Evolutionary conservation across 37 sponge, comb jelly and placozoan species (phyloP), one percentile per base, ranked within the genome.

Genomic region (Cladorhizidae sp.): DNA sequence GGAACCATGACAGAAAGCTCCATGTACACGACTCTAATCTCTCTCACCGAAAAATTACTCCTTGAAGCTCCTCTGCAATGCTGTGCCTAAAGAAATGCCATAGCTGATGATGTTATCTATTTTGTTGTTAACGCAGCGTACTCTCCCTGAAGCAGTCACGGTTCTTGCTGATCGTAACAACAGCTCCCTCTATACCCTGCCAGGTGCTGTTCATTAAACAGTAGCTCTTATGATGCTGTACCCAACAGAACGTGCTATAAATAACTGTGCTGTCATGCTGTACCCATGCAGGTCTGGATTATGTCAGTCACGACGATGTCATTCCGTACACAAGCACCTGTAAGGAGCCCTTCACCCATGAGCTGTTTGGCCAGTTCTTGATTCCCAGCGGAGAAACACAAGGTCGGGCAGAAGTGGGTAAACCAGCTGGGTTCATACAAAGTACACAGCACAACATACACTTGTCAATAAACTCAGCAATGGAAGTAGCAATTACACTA

Each of bases 281-380:
- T 45, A 9, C 49, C 5, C 49, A 12, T 45, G 49, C 49, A 87
- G 99, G 99, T 0, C 57, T 98, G 26, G 99, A 98, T 73, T 98
- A 98, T 81, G 90, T 95, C 40, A 86, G 78, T 39, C 99, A 98
- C 63, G 96, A 98, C 43, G 96, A 98, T 56, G 76, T 98, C 40
- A 79, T 95, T 0, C 99, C 99, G 0, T 98, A 96, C 70, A 78
- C 83, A 32, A 70, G 76, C 41, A 93, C 87, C 40, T 52, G 72
- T 20, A 32, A 39, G 38, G 87, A 95, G 14, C 87, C 89, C 0
- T 88, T 98, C 61, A 81, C 86, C 15, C 99, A 98, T 68, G 81
- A 94, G 57, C 87, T 98, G 40, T 98, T 93, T 63, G 37, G 57
- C 3, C 89, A 93, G 74, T 94, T 98, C 78, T 75, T 98, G 38